These are phyloP conservation scores for Pelecanus crispus DNA, from an alignment of 2,113 vertebrate species.

Conservation along the genomic window DNA sequence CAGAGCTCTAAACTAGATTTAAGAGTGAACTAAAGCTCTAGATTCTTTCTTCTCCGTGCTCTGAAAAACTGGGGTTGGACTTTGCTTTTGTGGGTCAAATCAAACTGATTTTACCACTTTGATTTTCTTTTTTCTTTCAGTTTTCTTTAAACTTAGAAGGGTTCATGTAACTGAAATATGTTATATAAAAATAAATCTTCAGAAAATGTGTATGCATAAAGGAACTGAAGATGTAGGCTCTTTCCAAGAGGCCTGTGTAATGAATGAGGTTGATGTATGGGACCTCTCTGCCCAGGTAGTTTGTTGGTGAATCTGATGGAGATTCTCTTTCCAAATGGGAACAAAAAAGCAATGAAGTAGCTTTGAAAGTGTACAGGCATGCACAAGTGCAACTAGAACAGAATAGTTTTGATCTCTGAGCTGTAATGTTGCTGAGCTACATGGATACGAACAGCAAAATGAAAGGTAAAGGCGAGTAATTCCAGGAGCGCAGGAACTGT, in stretches of 20 bases:
- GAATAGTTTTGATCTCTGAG: background rate
- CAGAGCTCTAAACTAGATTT: constrained; percentile 3
- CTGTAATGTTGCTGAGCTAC: background rate
- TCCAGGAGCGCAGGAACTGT: background rate
- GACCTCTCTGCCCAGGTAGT: background rate
- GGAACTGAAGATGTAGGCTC: background rate
- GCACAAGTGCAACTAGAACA: background rate
- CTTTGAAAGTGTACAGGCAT: background rate
- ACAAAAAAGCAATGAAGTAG: background rate
- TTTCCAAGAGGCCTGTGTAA: background rate
- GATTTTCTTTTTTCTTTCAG: background rate
- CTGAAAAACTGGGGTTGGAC: background rate
- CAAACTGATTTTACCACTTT: background rate
- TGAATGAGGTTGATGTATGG: background rate
- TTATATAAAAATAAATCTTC: background rate
- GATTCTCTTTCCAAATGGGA: background rate
- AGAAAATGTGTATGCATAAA: background rate
- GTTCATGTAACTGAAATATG: background rate
- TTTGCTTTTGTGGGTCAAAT: background rate
- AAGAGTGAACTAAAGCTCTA: background rate
- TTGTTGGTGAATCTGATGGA: background rate
- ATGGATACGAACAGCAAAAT: background rate
- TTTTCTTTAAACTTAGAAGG: background rate
- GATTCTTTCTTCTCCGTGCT: background rate
- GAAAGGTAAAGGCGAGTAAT: background rate